These are phyloP conservation scores for Mantis religiosa DNA, from an alignment of 2,888 invertebrate species.

Conservation along the genomic window DNA sequence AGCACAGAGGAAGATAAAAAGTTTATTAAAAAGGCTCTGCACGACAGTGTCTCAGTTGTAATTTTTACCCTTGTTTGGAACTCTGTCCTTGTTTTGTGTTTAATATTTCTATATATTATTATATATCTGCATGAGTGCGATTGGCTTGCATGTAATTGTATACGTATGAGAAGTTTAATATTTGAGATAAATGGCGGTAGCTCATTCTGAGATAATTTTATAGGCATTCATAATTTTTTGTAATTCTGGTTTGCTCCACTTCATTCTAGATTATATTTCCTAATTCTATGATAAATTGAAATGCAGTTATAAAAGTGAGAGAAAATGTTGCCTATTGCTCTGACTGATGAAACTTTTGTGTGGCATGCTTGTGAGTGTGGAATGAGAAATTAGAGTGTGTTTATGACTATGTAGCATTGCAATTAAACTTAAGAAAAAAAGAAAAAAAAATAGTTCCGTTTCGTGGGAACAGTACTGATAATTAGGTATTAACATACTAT, in stretches of 20 bases:
- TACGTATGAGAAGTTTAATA: slow-evolving; percentile 17
- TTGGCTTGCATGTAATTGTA: slow-evolving; percentile 19
- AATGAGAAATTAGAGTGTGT: not conserved
- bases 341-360: not conserved
- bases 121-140: slow-evolving; percentile 10
- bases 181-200: slow-evolving; percentile 6
- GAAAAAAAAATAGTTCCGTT: slow-evolving; percentile 2
- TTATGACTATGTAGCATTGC: slow-evolving; percentile 6
- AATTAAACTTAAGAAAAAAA: not conserved
- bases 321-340: slow-evolving; percentile 1
- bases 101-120: slow-evolving; percentile 21
- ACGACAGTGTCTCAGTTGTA: not conserved
- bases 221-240: not conserved
- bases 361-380: not conserved
- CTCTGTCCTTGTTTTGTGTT: slow-evolving; percentile 15
- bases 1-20: not conserved
- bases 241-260: not conserved
- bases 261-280: not conserved
- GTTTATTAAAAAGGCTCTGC: slow-evolving; percentile 1
- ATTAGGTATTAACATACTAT: slow-evolving; percentile 25
- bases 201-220: not conserved
- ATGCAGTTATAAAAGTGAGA: not conserved
- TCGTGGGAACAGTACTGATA: slow-evolving; percentile 30
- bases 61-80: not conserved
- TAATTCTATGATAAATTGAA: not conserved